These are phyloP conservation scores for Dysmachus trigonus DNA, from an alignment of 2,888 invertebrate genomes.

Conservation along the genomic window DNA sequence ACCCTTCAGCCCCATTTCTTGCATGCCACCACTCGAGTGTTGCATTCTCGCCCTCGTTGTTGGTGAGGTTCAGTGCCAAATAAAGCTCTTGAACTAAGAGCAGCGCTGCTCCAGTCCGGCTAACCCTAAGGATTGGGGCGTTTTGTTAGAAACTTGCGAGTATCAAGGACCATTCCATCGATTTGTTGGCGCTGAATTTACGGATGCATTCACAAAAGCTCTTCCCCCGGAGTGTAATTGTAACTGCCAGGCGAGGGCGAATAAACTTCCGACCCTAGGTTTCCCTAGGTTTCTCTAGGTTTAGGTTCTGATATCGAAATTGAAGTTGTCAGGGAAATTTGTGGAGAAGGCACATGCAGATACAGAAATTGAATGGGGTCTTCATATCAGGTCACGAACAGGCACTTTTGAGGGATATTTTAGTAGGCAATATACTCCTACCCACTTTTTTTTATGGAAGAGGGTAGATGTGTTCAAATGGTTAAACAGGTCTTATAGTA, in stretches of 20 bases:
- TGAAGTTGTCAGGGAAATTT: neutral
- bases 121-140: neutral
- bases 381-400: neutral
- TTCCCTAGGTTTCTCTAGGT: too few species aligned
- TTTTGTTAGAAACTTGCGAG: neutral
- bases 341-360: neutral
- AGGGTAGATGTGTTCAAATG: too few species aligned
- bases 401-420: neutral
- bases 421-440: neutral
- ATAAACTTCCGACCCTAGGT: neutral
- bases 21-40: neutral
- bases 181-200: slow-evolving; percentile 12
- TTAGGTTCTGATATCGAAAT: neutral
- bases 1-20: neutral
- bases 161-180: neutral
- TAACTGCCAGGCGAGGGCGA: neutral
- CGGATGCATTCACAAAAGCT: slow-evolving; percentile 3
- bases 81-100: slow-evolving; percentile 1
- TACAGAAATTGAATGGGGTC: neutral
- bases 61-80: slow-evolving; percentile 4
- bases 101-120: neutral
- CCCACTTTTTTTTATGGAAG: neutral
- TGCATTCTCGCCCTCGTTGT: slow-evolving; percentile 3
- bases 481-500: too few species aligned
- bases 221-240: neutral